A percentile compares a stretch with the other conserved stretches of the same genome.
These are phyloP conservation scores for Drosophila diplacantha DNA, from an alignment of 2,888 invertebrate species.

Conservation along the genomic window DNA sequence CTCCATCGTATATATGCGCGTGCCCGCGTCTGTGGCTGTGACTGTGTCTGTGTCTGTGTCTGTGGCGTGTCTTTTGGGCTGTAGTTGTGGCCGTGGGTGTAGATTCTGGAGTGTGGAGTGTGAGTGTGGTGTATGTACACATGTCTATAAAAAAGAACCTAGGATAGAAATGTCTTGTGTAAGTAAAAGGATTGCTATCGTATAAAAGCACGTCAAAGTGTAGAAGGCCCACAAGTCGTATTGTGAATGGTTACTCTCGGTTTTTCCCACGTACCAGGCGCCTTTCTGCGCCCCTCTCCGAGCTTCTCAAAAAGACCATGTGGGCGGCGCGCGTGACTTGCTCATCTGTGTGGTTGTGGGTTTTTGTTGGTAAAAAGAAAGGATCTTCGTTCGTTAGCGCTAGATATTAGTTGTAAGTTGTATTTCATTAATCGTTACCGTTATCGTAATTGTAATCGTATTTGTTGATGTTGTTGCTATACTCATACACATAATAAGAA, in stretches of 20 bases:
- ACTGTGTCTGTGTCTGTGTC: background rate
- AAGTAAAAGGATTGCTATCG: constrained; percentile 50
- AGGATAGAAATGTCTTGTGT: constrained; percentile 48
- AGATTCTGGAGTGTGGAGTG: constrained; percentile 7
- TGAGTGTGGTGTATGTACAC: constrained; percentile 42
- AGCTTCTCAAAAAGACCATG: constrained; percentile 37
- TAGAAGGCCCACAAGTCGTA: constrained; percentile 57
- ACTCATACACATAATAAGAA: constrained; percentile 67
- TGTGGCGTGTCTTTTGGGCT: constrained; percentile 15
- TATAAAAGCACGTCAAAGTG: constrained; percentile 59
- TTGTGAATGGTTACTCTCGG: constrained; percentile 18
- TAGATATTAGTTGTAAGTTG: constrained; percentile 45
- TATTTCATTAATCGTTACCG: constrained; percentile 38
- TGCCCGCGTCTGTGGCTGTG: constrained; percentile 22
- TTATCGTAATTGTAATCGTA: constrained; percentile 50
- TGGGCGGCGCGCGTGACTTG: constrained; percentile 12
- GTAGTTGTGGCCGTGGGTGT: constrained; percentile 27
- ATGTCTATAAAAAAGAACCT: constrained; percentile 45
- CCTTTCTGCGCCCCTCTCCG: constrained; percentile 29
- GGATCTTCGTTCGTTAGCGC: constrained; percentile 46
- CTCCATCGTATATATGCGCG: constrained; percentile 39
- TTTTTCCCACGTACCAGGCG: constrained; percentile 24
- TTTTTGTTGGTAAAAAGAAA: constrained; percentile 48
- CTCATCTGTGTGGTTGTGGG: constrained; percentile 29
- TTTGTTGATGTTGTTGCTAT: constrained; percentile 43